Base-by-base conservation (phyloP, 2,888 invertebrate species). In the Diadegma fenestrale region DNA sequence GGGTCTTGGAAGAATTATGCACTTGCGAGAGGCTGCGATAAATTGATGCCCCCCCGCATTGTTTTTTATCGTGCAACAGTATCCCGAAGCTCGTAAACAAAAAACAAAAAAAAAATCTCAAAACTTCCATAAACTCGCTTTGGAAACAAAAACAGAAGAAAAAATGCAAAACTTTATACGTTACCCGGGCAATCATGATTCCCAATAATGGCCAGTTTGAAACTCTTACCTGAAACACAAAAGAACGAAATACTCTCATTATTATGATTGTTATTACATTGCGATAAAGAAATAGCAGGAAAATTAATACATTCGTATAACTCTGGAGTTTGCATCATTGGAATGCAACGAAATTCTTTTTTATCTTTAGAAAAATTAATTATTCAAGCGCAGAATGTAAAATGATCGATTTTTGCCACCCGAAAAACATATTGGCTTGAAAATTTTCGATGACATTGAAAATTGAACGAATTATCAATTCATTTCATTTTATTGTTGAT, bases 191-290 rank as follows among this genome's bases (percentile, higher is more conserved):
- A 41, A 30, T n/a, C 63, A 41, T 64, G 64, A 5, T 43, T 14
- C 26, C 26, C 58, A 10, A 22, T 26, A 58, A 26, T 10, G 3
- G 19, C 0, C 22, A 22, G 22, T 48, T 76, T 71, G 66, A 1
- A 17, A 66, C 63, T 73, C 90, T 90, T 90, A 90, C 90, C 90
- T 90, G 88, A 72, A 90, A 90, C 89, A 90, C 37, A 80, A 37
- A 37, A 69, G 66, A 69, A 76, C 8, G 78, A 22, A 73, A 66
- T 51, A 69, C 58, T 63, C 66, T 76, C 17, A 48, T 61, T 61
- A 82, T 77, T 78, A 72, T 72, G 30, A 37, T 14, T 37, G 19
- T 37, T 41, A 1, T 0, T 66, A 41, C 10, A 41, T 66, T n/a
- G 37, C 22, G 41, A 66, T 43, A 22, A 19, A 14, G 48, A 75